Percentiles rank a stretch among this genome's conserved stretches.
Conservation (phyloP, 2,888 invertebrate species). For the Teleiodes luculella region DNA sequence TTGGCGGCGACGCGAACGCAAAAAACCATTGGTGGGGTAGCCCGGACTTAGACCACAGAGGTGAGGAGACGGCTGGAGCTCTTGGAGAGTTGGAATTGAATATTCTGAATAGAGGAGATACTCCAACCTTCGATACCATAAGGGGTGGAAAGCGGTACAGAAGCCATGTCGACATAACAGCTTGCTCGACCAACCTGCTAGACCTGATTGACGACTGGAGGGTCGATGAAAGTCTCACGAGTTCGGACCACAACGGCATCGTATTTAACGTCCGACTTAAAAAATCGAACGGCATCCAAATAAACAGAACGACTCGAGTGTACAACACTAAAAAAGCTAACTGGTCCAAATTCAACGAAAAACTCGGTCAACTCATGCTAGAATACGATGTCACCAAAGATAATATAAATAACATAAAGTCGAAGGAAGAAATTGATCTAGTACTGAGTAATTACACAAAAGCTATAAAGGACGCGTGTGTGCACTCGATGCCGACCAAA, state of each 20-base stretch:
- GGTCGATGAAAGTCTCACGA: neutral
- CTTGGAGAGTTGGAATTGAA: slow-evolving; percentile 10
- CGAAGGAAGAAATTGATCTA: neutral
- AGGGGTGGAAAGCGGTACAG: neutral
- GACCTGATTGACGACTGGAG: neutral
- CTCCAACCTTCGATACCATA: slow-evolving; percentile 5
- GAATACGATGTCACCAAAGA: neutral
- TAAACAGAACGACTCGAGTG: neutral
- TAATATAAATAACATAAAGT: neutral
- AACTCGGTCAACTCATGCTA: neutral
- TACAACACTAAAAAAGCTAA: slow-evolving; percentile 13
- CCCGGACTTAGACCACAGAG: neutral
- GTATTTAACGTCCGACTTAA: neutral
- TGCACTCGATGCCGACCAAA: neutral
- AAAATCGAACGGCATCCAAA: neutral
- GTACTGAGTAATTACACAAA: neutral
- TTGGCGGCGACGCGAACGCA: slow-evolving; percentile 20
- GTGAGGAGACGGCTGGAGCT: neutral
- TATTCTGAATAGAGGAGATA: neutral
- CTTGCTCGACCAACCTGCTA: slow-evolving; percentile 1
- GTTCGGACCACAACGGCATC: slow-evolving; percentile 15
- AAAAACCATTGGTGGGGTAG: slow-evolving; percentile 19
- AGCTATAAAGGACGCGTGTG: neutral
- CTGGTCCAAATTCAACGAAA: neutral
- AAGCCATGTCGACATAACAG: slow-evolving; percentile 3